phyloP scores from a whole-genome alignment of 2,113 vertebrate genomes.

The Meleagris gallopavo region DNA sequence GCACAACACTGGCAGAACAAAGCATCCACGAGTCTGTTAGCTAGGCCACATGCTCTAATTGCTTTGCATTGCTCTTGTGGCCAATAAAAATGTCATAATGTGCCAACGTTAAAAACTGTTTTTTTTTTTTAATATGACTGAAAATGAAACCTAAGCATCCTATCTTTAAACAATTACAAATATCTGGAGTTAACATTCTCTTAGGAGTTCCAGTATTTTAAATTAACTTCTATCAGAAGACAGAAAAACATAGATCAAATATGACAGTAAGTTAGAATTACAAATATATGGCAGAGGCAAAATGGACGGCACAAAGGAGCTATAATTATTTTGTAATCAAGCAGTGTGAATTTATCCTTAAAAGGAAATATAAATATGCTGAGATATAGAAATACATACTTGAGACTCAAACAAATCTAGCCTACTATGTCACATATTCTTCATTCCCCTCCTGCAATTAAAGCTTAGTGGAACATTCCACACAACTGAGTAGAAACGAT shows the following conservation, averaged over 20 bases:
- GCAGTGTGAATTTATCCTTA: not conserved
- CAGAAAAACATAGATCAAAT: not conserved
- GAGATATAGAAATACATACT: not conserved
- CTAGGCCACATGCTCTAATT: accelerated
- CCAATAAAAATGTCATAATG: not conserved
- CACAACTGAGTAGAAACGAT: not conserved
- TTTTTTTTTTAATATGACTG: not conserved
- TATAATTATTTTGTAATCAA: not conserved
- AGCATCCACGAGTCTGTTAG: not conserved
- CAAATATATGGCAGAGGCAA: not conserved
- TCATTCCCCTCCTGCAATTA: not conserved
- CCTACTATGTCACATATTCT: not conserved
- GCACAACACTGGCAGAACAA: not conserved
- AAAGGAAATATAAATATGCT: not conserved
- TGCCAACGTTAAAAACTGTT: not conserved
- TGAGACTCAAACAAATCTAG: not conserved
- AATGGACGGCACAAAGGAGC: not conserved
- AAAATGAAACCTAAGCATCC: not conserved
- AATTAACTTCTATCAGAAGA: not conserved
- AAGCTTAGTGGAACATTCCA: slow-evolving; percentile 1
- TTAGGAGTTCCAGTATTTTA: not conserved
- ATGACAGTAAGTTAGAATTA: not conserved
- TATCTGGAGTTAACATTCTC: not conserved
- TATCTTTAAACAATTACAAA: slow-evolving; percentile 2
- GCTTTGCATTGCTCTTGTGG: not conserved